These are phyloP conservation scores for Thera obeliscata DNA, from an alignment of 2,888 invertebrate species.

Conservation along the genomic window DNA sequence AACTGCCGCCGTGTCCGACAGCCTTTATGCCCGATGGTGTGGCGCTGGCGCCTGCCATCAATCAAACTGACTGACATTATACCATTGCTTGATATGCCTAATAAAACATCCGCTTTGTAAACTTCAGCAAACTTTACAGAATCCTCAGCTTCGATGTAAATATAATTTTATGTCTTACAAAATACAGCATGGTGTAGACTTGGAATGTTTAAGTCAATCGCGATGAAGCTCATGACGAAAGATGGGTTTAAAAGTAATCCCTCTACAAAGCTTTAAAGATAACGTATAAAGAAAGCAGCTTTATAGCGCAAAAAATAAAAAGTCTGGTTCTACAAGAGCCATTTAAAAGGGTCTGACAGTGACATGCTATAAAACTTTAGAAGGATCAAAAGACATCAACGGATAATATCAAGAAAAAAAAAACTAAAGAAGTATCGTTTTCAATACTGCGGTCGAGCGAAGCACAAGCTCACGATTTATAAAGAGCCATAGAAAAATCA, in stretches of 20 bases:
- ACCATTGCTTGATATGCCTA: conserved; percentile 62
- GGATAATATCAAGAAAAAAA: conserved; percentile 40
- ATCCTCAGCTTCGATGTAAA: conserved; percentile 43
- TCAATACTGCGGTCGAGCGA: conserved; percentile 39
- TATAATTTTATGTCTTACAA: conserved; percentile 46
- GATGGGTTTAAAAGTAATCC: conserved; percentile 13
- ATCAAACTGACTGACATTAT: conserved; percentile 66
- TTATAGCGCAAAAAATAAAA: conserved; percentile 29
- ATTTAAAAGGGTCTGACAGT: conserved; percentile 42
- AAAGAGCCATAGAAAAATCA: conserved; percentile 49
- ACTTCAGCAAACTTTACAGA: conserved; percentile 48
- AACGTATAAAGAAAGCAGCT: conserved; percentile 27
- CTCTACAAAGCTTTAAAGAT: conserved; percentile 25
- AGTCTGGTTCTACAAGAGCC: conserved; percentile 29
- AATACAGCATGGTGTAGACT: conserved; percentile 43
- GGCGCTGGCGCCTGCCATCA: conserved; percentile 59
- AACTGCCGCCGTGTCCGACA: conserved; percentile 20
- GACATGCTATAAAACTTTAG: conserved; percentile 42
- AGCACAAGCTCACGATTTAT: conserved; percentile 37
- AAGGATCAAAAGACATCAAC: conserved; percentile 40
- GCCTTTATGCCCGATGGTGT: conserved; percentile 17
- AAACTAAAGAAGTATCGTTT: conserved; percentile 41
- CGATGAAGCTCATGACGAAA: conserved; percentile 10
- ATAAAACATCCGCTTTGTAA: conserved; percentile 56
- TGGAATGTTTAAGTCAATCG: conserved; percentile 19